Conservation (phyloP, 2,888 invertebrate species). For the Ametastegia equiseti region DNA sequence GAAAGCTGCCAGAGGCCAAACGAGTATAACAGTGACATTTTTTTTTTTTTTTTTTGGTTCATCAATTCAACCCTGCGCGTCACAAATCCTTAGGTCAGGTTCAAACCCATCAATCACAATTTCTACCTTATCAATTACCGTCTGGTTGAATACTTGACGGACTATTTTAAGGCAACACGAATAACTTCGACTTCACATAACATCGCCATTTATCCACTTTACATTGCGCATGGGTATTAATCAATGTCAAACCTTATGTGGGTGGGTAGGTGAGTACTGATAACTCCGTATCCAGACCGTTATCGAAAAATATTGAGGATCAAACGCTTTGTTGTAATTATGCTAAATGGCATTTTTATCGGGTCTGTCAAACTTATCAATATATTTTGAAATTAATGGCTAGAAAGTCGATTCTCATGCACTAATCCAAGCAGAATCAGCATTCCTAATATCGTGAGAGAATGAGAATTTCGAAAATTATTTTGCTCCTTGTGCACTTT, state of each 20-base stretch:
- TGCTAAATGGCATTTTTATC: too few relatives aligned
- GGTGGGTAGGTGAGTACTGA: too few relatives aligned
- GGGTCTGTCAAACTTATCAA: too few relatives aligned
- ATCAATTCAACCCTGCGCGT: constrained; percentile 29
- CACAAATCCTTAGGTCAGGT: background rate
- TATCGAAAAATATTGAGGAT: background rate
- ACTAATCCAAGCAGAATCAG: too few relatives aligned
- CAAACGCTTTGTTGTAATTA: background rate
- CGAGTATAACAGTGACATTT: constrained; percentile 25
- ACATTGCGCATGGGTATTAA: constrained; percentile 10
- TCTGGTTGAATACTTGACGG: background rate
- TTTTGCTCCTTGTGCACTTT: too few relatives aligned
- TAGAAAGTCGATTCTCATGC: too few relatives aligned
- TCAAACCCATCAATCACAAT: constrained; percentile 35
- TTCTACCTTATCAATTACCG: constrained; percentile 15
- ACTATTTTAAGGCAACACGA: background rate
- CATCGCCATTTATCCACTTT: background rate
- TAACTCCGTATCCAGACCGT: background rate
- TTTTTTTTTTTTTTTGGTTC: too few relatives aligned
- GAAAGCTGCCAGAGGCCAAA: background rate
- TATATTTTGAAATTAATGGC: too few relatives aligned
- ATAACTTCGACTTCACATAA: background rate
- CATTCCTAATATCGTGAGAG: too few relatives aligned
- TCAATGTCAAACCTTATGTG: constrained; percentile 15
- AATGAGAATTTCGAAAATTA: too few relatives aligned